These are phyloP conservation scores for Hirundichthys speculiger DNA, from an alignment of 2,113 vertebrate species.

Conservation along the genomic window DNA sequence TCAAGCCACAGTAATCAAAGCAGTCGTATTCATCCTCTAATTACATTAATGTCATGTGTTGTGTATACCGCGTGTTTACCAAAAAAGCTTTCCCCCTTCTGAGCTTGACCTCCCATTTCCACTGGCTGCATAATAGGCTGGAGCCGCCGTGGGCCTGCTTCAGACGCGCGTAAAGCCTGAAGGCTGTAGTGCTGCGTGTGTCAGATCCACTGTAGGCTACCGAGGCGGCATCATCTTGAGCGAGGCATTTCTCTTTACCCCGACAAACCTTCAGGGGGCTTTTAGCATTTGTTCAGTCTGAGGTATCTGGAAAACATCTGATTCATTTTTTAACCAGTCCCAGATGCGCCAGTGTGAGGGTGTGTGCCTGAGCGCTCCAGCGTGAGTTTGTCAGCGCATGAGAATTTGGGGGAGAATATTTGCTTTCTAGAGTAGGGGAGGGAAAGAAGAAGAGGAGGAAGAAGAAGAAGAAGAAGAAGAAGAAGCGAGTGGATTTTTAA, in stretches of 20 bases:
- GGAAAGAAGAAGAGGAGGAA: constrained; percentile 28
- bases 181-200: constrained; percentile 51
- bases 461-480: constrained; percentile 19
- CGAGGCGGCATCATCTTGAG: constrained; percentile 73
- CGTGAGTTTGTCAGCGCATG: constrained; percentile 66
- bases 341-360: constrained; percentile 82
- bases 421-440: constrained; percentile 58
- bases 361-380: constrained; percentile 59
- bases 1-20: constrained; percentile 53
- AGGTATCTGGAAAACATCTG: constrained; percentile 91
- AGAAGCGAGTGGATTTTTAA: constrained; percentile 66
- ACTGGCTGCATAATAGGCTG: constrained; percentile 61
- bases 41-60: constrained; percentile 81
- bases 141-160: constrained; percentile 60
- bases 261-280: constrained; percentile 87
- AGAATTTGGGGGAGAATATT: constrained; percentile 63
- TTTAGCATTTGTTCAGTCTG: constrained; percentile 85
- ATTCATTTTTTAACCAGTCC: constrained; percentile 88
- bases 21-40: constrained; percentile 70
- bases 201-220: constrained; percentile 58
- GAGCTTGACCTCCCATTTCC: constrained; percentile 77
- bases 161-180: constrained; percentile 51
- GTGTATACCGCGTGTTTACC: constrained; percentile 73
- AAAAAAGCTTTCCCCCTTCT: constrained; percentile 67
- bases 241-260: constrained; percentile 77